Conservation (phyloP, 2,888 invertebrate species). For the Epicampocera succincta region DNA sequence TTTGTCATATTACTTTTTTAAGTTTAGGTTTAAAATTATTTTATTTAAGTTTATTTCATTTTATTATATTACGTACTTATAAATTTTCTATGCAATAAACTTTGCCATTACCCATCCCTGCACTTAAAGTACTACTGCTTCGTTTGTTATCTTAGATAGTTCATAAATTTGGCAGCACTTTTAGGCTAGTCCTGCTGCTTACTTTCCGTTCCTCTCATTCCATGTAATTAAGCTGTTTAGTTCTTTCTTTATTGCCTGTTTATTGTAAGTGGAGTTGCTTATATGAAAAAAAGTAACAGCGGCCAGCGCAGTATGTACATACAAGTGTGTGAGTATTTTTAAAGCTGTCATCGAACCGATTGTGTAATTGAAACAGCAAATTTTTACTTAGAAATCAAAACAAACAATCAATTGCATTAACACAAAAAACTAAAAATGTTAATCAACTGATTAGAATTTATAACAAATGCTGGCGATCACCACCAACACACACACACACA, state of each 20-base stretch:
- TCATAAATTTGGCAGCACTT: no score
- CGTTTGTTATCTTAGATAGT: no score
- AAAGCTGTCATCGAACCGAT: no score
- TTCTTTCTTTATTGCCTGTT: background rate
- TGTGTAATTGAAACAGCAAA: background rate
- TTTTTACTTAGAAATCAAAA: background rate
- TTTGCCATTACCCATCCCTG: background rate
- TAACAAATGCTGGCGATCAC: conserved; percentile 32
- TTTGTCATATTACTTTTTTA: no score
- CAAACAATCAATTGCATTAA: background rate
- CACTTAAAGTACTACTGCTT: background rate
- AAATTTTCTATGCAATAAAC: background rate
- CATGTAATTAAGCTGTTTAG: background rate
- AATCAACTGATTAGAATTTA: conserved; percentile 62
- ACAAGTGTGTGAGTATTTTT: no score
- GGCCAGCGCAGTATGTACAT: no score
- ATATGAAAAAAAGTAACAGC: background rate
- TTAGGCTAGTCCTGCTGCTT: no score
- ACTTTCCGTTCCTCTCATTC: background rate
- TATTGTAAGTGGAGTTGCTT: background rate
- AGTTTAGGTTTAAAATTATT: no score
- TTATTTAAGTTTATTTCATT: no score
- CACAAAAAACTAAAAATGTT: conserved; percentile 30
- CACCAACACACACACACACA: conserved; percentile 12
- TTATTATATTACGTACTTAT: background rate